Conservation (phyloP, 2,113 vertebrate species). For the Austrofundulus limnaeus region DNA sequence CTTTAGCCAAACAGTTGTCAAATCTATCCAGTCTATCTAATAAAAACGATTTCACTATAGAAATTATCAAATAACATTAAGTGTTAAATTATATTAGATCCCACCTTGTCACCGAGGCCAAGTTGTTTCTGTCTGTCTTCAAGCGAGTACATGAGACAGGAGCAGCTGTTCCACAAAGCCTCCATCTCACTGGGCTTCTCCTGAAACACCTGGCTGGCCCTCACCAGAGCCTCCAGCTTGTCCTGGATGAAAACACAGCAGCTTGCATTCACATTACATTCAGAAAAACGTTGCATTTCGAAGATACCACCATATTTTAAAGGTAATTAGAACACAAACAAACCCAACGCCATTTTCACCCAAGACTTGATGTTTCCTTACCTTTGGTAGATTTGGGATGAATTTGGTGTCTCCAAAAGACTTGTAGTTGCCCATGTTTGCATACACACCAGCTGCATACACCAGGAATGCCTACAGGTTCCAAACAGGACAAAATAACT, state of each 20-base stretch:
- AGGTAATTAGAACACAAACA: background rate
- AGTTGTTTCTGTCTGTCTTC: conserved; percentile 86
- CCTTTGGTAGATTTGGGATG: conserved; percentile 88
- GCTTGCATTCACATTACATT: background rate
- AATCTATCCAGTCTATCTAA: background rate
- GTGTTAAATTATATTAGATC: background rate
- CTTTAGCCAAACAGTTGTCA: conserved; percentile 7
- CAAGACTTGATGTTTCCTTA: conserved; percentile 45
- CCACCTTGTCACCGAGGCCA: conserved; percentile 85
- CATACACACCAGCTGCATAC: conserved; percentile 88
- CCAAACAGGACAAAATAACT: background rate
- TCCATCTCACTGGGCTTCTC: conserved; percentile 79
- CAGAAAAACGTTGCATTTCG: background rate
- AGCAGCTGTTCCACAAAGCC: conserved; percentile 83
- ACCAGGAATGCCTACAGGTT: conserved; percentile 85
- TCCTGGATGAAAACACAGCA: conserved; percentile 74
- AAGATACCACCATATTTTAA: background rate
- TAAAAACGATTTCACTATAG: background rate
- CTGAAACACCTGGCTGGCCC: conserved; percentile 82
- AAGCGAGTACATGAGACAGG: conserved; percentile 83
- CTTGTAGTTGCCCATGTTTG: conserved; percentile 97
- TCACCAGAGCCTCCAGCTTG: conserved; percentile 85
- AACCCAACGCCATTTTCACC: background rate
- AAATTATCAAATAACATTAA: background rate
- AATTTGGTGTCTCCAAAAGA: conserved; percentile 95